Conservation (phyloP, 2,888 invertebrate genomes). For the Camptogramma bilineatum region DNA sequence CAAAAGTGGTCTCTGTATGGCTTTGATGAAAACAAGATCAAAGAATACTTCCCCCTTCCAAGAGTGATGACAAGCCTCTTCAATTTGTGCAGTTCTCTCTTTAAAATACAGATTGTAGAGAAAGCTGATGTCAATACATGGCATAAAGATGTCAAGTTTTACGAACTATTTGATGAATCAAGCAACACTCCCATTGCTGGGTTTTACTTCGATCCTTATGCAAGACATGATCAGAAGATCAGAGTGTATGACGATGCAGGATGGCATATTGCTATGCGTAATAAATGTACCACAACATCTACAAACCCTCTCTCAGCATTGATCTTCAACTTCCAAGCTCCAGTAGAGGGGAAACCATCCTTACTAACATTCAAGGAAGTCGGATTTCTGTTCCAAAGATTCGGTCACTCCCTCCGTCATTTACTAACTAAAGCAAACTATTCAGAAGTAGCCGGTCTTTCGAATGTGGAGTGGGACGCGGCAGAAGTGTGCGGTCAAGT, state of each 20-base stretch:
- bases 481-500: conserved; percentile 93
- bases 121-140: conserved; percentile 89
- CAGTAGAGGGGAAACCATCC: conserved; percentile 87
- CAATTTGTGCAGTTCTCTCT: conserved; percentile 90
- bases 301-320: conserved; percentile 92
- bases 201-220: conserved; percentile 94
- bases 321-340: conserved; percentile 92
- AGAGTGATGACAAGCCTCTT: conserved; percentile 93
- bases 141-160: conserved; percentile 94
- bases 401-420: conserved; percentile 95
- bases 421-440: conserved; percentile 93
- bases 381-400: conserved; percentile 91
- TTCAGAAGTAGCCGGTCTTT: conserved; percentile 93
- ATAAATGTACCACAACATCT: conserved; percentile 87
- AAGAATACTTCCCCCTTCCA: conserved; percentile 93
- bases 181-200: conserved; percentile 89
- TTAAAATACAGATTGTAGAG: conserved; percentile 91
- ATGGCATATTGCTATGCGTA: conserved; percentile 92
- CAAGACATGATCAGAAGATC: conserved; percentile 87
- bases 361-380: conserved; percentile 92
- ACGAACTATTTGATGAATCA: conserved; percentile 90
- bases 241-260: conserved; percentile 86
- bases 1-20: conserved; percentile 88
- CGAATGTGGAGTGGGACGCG: conserved; percentile 97
- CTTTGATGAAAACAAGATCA: conserved; percentile 89